Base-by-base conservation (phyloP, 2,888 invertebrate species). In the Epinotia demarniana region DNA sequence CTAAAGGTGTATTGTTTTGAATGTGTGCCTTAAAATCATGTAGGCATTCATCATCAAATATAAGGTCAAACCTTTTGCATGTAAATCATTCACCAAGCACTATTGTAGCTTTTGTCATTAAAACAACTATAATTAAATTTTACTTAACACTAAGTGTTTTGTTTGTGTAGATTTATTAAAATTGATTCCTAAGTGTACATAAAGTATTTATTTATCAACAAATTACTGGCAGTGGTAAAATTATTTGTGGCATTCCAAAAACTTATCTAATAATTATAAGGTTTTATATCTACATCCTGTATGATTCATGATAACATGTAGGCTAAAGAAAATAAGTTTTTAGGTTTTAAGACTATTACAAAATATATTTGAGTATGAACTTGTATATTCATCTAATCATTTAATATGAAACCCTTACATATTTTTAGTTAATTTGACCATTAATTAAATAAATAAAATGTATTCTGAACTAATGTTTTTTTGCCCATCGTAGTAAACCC, bases 201-300 rank as follows among this genome's bases (percentile, higher is more conserved):
- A 53, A 49, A 46, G 23, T 60, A 69, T 69, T 60, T 46, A 69
- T 46, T 60, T 13, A 61, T 61, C 39, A 57, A 60, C 39, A 57
- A 60, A 46, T 68, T 67, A 67, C 75, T 73, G 73, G 58, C 66
- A 16, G 76, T 49, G 18, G 11, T 66, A 53, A 60, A 73, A 71
- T 75, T 71, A 78, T 78, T 78, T 60, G 79, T 79, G 72, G 85
- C 87, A 87, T 87, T 87, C 87, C 87, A 81, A 80, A 78, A 85
- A 80, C 80, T 81, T 80, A 81, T 77, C 64, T 81, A 67, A 75
- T 49, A 69, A 33, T 33, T 16, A 64, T 49, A 49, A 46, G 69
- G 27, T 75, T 73, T 78, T 80, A 76, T 71, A 79, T 77, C 78
- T 76, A 75, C 79, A 78, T 80, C 55, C 66, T 67, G 49, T 33